A percentile compares a stretch with the other conserved stretches of the same genome.
Evolutionary conservation across 1,140 invertebrate genomes (phyloP).

Genomic region (Philotrypesis tridentata): DNA sequence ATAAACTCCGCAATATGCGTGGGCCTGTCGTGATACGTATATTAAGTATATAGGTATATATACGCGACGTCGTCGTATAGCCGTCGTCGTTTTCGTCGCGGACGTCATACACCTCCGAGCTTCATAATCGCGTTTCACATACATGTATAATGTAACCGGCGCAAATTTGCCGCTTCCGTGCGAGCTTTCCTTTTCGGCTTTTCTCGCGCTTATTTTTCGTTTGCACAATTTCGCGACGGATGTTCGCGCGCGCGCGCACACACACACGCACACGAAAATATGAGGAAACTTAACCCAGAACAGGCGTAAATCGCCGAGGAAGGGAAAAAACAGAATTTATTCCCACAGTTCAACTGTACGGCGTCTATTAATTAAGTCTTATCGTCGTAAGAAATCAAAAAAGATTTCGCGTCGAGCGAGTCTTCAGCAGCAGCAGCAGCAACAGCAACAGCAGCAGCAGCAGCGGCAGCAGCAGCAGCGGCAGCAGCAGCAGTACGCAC

Average conservation of each 20-base stretch:
- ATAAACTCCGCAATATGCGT: conserved; percentile 16
- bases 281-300: not conserved
- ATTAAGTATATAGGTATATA: too few species aligned
- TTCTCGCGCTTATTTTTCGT: not conserved
- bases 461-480: not conserved
- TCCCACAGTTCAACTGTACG: not conserved
- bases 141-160: too few species aligned
- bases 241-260: too few species aligned
- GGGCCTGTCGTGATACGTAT: not conserved
- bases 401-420: not conserved
- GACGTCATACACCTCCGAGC: not conserved
- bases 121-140: not conserved
- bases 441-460: not conserved
- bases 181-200: not conserved
- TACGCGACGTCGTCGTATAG: too few species aligned
- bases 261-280: too few species aligned
- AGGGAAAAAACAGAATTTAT: not conserved
- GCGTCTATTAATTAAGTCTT: not conserved
- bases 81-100: too few species aligned
- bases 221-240: too few species aligned
- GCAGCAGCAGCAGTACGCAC: not conserved
- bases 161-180: not conserved
- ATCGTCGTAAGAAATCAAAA: not conserved
- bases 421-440: not conserved
- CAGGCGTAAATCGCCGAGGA: not conserved